phyloP scores from a whole-genome alignment of 2,888 invertebrate genomes.

The Sinodicranocentrus sp. region DNA sequence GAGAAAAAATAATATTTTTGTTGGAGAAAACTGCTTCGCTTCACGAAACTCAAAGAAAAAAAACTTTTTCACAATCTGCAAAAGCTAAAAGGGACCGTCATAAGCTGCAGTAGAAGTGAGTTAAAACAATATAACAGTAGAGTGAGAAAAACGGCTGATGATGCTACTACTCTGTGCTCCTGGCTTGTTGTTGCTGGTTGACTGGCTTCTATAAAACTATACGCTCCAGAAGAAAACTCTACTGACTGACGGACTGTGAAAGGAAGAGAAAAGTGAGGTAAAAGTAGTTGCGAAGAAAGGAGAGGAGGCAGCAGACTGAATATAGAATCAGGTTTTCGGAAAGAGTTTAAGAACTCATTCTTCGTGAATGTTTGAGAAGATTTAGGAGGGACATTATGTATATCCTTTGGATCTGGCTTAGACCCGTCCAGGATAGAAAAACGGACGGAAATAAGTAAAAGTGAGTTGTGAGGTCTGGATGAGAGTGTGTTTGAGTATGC shows the following conservation, averaged over 20 bases:
- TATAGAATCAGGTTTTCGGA: slow-evolving; percentile 38
- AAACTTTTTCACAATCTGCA: too few relatives aligned
- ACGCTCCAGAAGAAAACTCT: not conserved
- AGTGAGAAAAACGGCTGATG: not conserved
- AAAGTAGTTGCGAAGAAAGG: slow-evolving; percentile 27
- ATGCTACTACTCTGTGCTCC: not conserved
- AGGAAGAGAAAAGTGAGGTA: slow-evolving; percentile 22
- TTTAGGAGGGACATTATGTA: slow-evolving; percentile 62
- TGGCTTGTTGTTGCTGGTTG: slow-evolving; percentile 30
- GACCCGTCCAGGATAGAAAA: slow-evolving; percentile 12
- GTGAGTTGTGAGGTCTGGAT: slow-evolving; percentile 50
- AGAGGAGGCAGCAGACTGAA: slow-evolving; percentile 35
- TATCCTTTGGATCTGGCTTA: slow-evolving; percentile 49
- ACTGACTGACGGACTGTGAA: slow-evolving; percentile 14
- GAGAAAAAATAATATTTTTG: too few relatives aligned
- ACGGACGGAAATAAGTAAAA: slow-evolving; percentile 50
- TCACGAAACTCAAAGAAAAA: too few relatives aligned
- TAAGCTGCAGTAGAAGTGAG: not conserved
- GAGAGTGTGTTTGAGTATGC: not conserved
- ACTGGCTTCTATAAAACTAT: slow-evolving; percentile 34
- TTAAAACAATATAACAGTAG: slow-evolving; percentile 17
- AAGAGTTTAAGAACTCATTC: slow-evolving; percentile 62
- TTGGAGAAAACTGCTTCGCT: too few relatives aligned
- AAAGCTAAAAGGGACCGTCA: too few relatives aligned
- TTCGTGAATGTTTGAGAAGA: slow-evolving; percentile 61